A percentile compares a stretch with the other conserved stretches of the same genome.
Evolutionary conservation across 2,113 vertebrate species (phyloP).

Genomic region (Poicephalus meyeri): DNA sequence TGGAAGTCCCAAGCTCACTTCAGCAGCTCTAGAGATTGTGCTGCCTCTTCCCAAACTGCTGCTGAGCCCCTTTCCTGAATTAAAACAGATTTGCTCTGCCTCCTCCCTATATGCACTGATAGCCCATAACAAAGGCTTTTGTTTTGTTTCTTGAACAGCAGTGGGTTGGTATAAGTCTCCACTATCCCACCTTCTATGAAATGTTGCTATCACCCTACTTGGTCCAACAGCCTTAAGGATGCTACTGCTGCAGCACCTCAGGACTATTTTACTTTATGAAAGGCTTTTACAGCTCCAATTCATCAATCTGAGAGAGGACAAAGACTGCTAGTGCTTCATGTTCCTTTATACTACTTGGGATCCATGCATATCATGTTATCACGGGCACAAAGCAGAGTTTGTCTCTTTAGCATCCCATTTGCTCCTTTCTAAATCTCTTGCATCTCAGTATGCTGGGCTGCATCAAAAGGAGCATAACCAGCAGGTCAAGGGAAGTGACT

Average conservation of each 20-base stretch:
- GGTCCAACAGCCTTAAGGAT: not conserved
- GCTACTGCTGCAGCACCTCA: not conserved
- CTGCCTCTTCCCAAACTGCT: not conserved
- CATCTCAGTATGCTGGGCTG: not conserved
- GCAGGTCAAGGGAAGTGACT: not conserved
- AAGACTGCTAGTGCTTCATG: not conserved
- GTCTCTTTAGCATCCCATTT: not conserved
- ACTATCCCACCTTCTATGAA: not conserved
- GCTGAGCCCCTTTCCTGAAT: not conserved
- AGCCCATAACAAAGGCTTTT: not conserved
- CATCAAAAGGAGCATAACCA: not conserved
- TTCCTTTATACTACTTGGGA: not conserved
- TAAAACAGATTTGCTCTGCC: not conserved
- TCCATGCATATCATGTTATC: fast-evolving
- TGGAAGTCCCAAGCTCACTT: slow-evolving; percentile 1
- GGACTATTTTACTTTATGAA: not conserved
- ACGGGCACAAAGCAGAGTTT: not conserved
- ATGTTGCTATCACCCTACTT: not conserved
- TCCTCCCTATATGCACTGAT: not conserved
- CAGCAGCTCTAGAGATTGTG: not conserved
- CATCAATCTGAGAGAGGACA: not conserved
- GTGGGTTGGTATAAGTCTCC: not conserved
- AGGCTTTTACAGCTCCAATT: not conserved
- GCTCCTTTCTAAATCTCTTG: not conserved
- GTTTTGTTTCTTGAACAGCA: not conserved